phyloP scores from a whole-genome alignment of 2,888 invertebrate genomes.

The Seladonia tumulorum region DNA sequence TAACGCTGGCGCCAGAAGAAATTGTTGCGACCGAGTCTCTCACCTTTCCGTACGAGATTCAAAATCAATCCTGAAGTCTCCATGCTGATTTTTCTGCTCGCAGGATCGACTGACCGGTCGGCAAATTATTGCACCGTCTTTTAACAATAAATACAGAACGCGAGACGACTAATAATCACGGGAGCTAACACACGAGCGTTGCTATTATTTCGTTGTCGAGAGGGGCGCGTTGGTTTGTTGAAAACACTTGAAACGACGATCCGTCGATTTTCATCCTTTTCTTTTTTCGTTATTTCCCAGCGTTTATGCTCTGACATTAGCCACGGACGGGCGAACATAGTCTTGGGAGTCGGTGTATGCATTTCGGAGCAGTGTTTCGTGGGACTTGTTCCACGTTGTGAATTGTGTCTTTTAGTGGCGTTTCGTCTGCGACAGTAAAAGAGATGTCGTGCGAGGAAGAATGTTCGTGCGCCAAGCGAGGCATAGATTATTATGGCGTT shows the following conservation, averaged over 20 bases:
- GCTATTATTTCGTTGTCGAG: conserved; percentile 65
- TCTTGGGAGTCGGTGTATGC: background rate
- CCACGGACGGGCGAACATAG: background rate
- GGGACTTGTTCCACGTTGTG: background rate
- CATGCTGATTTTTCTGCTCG: conserved; percentile 25
- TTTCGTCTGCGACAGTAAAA: background rate
- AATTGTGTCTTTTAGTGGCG: background rate
- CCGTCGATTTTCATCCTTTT: conserved; percentile 55
- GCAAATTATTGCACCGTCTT: conserved; percentile 45
- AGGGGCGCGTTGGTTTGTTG: conserved; percentile 71
- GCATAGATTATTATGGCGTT: conserved; percentile 92
- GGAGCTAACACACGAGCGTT: conserved; percentile 63
- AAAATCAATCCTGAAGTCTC: conserved; percentile 52
- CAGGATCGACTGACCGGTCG: background rate
- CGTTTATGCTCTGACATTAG: conserved; percentile 31
- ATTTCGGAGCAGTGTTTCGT: background rate
- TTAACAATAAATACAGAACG: conserved; percentile 68
- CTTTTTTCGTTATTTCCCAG: background rate
- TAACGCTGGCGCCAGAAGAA: background rate
- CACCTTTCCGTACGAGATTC: conserved; percentile 60
- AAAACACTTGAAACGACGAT: conserved; percentile 73
- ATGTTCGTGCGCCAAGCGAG: conserved; percentile 71
- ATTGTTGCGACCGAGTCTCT: conserved; percentile 16
- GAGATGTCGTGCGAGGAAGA: conserved; percentile 6
- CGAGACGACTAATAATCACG: conserved; percentile 66